Base-by-base conservation (phyloP, 2,113 vertebrate species). In the Mus spicilegus region DNA sequence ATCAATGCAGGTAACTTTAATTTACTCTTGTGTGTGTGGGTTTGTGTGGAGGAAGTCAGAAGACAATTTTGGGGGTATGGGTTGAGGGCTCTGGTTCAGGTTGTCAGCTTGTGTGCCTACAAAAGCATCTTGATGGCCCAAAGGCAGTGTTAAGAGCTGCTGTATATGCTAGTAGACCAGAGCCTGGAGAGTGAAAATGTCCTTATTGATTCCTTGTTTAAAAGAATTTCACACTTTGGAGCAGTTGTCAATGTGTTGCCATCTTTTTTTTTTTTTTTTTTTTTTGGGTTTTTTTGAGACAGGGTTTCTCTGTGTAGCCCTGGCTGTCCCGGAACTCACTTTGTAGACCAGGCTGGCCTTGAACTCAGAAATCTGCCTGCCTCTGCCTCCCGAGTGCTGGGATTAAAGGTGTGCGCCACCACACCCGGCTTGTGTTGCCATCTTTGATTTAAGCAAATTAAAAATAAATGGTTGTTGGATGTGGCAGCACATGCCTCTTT, bases 371-470 rank as follows among this genome's bases (percentile, higher is more conserved):
- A 42, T 42, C 42, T 42, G 42, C 42, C 42, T 42, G 42, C 42
- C 42, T 42, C 42, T 42, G 42, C 42, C 42, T 42, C 42, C 42
- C 42, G 42, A 42, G 42, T 42, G 42, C 3, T 42, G 42, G 42
- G 42, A 42, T 42, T 42, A 42, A 42, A 42, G 42, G 42, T 3
- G 42, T 42, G 42, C 42, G 42, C 42, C 42, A 42, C 42, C 42
- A 42, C 42, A 3, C 42, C 42, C 42, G 42, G 42, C 42, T 42
- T 42, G 42, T 42, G 42, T 42, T 42, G 42, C 42, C 3, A 70
- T 13, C n/a, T 91, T 91, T 78, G 65, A 77, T 88, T 95, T 91
- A 67, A 87, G 28, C 61, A 95, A 54, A 56, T 80, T 77, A 91
- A 93, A 61, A 72, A 84, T 70, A 39, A 77, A 19, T 89, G 58